Evolutionary conservation across 2,113 vertebrate species (phyloP).

Genomic region (Corythornis vintsioides): DNA sequence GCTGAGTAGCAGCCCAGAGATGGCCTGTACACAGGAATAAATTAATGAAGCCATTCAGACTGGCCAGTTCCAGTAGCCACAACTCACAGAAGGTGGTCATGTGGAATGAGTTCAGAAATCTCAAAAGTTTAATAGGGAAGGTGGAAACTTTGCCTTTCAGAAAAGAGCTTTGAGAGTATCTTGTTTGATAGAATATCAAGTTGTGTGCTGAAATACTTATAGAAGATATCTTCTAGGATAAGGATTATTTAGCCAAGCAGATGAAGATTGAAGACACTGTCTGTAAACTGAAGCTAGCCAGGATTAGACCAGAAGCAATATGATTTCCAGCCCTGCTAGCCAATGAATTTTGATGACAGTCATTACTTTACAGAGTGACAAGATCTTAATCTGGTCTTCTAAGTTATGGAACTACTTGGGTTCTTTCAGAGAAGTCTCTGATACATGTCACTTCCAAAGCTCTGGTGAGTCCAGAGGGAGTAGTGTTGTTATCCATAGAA

Average conservation of each 20-base stretch:
- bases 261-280: neutral
- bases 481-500: neutral
- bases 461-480: neutral
- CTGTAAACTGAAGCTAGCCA: neutral
- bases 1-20: neutral
- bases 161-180: neutral
- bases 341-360: neutral
- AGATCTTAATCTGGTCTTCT: neutral
- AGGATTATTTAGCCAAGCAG: neutral
- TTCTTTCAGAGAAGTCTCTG: neutral
- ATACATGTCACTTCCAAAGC: neutral
- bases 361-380: neutral
- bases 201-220: neutral
- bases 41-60: neutral
- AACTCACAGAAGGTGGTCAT: neutral
- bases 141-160: neutral
- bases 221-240: neutral
- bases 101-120: neutral
- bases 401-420: neutral
- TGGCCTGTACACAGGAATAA: neutral
- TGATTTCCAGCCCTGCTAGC: neutral
- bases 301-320: neutral
- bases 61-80: neutral
- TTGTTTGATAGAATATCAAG: neutral
- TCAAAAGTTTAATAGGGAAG: neutral